Percentiles rank a stretch among this genome's conserved stretches.
Evolutionary conservation across 2,888 invertebrate species (phyloP).

Genomic region (Timandra comae): DNA sequence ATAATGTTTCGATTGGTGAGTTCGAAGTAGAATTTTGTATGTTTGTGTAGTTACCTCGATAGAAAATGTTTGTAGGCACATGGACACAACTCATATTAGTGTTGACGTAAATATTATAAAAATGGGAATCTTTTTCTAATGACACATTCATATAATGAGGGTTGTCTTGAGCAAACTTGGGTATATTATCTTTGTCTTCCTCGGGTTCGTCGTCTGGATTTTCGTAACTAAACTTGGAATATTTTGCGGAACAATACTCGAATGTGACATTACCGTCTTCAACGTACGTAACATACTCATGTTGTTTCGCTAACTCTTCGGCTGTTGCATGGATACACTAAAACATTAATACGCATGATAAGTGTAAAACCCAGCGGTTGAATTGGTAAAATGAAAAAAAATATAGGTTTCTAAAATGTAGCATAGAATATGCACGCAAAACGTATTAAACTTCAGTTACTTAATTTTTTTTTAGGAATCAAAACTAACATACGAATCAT

Average conservation of each 20-base stretch:
- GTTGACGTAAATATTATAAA: conserved; percentile 89
- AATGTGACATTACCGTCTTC: conserved; percentile 62
- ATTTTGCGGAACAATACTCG: conserved; percentile 89
- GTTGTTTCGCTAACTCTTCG: conserved; percentile 80
- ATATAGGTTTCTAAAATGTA: too few relatives aligned
- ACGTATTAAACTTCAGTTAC: too few relatives aligned
- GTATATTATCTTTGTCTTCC: conserved; percentile 21
- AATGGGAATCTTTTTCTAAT: conserved; percentile 85
- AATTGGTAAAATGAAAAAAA: too few relatives aligned
- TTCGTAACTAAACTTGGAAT: conserved; percentile 72
- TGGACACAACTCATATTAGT: conserved; percentile 91
- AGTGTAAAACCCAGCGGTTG: too few relatives aligned
- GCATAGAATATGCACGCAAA: too few relatives aligned
- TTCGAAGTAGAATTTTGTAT: not conserved
- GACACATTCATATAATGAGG: conserved; percentile 72
- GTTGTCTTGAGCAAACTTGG: conserved; percentile 49
- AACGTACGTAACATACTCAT: conserved; percentile 48
- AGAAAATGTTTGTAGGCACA: conserved; percentile 95
- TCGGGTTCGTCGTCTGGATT: conserved; percentile 18
- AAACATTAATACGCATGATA: too few relatives aligned
- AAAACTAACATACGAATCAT: too few relatives aligned
- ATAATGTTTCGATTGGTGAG: not conserved
- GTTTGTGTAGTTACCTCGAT: conserved; percentile 74
- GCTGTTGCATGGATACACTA: conserved; percentile 88
- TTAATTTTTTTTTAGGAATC: too few relatives aligned